These are phyloP conservation scores for Phalloptychus januarius DNA, from an alignment of 2,797 vertebrate species.

Conservation along the genomic window DNA sequence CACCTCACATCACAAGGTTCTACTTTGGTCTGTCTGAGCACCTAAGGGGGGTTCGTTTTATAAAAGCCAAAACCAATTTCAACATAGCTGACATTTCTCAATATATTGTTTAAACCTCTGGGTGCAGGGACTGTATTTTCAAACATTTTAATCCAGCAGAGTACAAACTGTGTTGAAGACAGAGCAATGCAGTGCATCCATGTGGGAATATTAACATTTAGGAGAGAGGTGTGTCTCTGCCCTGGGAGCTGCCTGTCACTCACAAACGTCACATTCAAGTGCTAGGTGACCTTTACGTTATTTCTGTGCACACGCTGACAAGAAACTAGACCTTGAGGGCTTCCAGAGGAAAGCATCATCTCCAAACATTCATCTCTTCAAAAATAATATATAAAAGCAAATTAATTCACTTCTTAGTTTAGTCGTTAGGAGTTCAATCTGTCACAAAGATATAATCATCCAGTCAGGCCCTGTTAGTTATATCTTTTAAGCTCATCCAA, in stretches of 20 bases:
- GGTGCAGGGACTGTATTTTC: constrained; percentile 6
- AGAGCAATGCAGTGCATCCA: constrained; percentile 47
- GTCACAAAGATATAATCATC: not conserved
- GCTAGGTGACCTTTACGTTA: constrained; percentile 68
- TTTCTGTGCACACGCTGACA: constrained; percentile 25
- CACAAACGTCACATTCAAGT: constrained; percentile 64
- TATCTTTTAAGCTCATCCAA: not conserved
- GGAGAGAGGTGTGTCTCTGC: constrained; percentile 38
- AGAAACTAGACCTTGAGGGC: constrained; percentile 36
- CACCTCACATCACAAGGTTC: no score
- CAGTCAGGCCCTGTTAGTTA: not conserved
- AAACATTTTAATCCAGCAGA: constrained; percentile 23
- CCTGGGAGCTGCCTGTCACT: constrained; percentile 69
- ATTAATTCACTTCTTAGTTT: not conserved
- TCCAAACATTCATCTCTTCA: constrained; percentile 8
- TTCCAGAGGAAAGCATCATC: constrained; percentile 9
- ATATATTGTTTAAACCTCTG: not conserved
- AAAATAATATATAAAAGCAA: not conserved
- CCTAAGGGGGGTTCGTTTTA: constrained; percentile 55
- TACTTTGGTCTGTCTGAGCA: constrained; percentile 44
- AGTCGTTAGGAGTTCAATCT: not conserved
- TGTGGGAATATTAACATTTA: constrained; percentile 80
- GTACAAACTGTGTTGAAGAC: constrained; percentile 8
- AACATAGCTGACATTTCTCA: constrained; percentile 75
- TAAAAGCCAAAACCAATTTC: constrained; percentile 70